Conservation (phyloP, 2,113 vertebrate species). For the Syngnathoides biaculeatus region DNA sequence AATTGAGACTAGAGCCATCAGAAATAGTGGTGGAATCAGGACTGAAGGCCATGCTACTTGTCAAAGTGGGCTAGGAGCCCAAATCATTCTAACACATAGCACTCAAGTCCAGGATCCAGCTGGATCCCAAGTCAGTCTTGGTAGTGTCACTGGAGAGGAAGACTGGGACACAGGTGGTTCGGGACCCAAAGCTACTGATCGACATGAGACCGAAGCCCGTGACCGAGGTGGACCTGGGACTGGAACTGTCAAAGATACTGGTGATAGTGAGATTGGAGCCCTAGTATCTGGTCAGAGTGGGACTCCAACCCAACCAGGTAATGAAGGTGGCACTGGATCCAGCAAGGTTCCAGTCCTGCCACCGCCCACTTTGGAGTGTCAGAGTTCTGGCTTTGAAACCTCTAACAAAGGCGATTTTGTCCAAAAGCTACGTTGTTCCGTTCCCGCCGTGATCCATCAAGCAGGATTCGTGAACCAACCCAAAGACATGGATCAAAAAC, state of each 20-base stretch:
- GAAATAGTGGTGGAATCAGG: not conserved
- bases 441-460: conserved; percentile 7
- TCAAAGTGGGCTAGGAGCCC: not conserved
- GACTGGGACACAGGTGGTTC: not conserved
- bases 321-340: conserved; percentile 20
- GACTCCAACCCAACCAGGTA: not conserved
- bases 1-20: not conserved
- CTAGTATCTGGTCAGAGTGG: not conserved
- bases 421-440: not conserved
- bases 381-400: not conserved
- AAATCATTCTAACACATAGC: not conserved
- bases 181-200: no score
- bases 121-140: not conserved
- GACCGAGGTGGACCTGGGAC: not conserved
- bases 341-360: conserved; percentile 4
- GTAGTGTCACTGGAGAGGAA: not conserved
- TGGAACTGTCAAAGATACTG: not conserved
- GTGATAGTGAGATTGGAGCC: not conserved
- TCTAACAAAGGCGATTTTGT: not conserved
- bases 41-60: not conserved
- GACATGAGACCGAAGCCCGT: not conserved
- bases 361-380: not conserved
- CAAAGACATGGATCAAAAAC: conserved; percentile 8
- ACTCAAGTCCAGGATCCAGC: not conserved
- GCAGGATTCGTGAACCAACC: not conserved